phyloP scores from a whole-genome alignment of 2,797 vertebrate genomes.

The Botia almorhae region DNA sequence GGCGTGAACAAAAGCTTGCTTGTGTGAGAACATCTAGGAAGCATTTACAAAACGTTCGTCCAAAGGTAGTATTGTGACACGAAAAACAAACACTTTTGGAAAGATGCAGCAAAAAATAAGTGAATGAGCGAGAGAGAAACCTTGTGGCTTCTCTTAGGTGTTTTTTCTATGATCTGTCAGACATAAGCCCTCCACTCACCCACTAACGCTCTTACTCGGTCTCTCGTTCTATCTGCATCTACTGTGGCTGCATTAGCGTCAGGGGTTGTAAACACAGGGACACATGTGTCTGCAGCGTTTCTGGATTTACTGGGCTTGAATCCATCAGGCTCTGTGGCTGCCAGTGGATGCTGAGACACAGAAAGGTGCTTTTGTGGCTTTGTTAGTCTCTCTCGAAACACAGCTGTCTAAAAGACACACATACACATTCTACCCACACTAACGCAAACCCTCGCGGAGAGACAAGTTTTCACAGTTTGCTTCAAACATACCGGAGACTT shows the following conservation, averaged over 20 bases:
- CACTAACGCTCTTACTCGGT: neutral
- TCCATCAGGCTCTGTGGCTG: slow-evolving; percentile 64
- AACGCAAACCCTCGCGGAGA: neutral
- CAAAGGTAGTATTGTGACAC: slow-evolving; percentile 40
- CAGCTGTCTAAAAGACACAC: neutral
- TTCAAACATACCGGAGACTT: neutral
- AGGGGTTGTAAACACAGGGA: slow-evolving; percentile 59
- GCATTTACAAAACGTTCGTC: slow-evolving; percentile 57
- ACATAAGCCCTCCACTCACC: neutral
- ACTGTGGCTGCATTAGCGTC: slow-evolving; percentile 63
- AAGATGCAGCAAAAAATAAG: slow-evolving; percentile 19
- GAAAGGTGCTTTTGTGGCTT: slow-evolving; percentile 50
- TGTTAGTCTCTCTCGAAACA: neutral
- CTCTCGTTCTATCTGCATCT: slow-evolving; percentile 20
- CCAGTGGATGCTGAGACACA: slow-evolving; percentile 43
- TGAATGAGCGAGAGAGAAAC: neutral
- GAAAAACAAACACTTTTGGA: slow-evolving; percentile 53
- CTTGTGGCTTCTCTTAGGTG: neutral
- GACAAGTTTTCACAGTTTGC: neutral
- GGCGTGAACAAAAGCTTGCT: slow-evolving; percentile 63
- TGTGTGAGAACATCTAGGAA: slow-evolving; percentile 48
- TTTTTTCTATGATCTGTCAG: slow-evolving; percentile 2
- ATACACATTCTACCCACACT: neutral
- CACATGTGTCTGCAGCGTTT: slow-evolving; percentile 57
- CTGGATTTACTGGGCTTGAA: slow-evolving; percentile 60